Evolutionary conservation across 2,888 invertebrate species (phyloP).

Genomic region (Sarcophaga caerulescens): DNA sequence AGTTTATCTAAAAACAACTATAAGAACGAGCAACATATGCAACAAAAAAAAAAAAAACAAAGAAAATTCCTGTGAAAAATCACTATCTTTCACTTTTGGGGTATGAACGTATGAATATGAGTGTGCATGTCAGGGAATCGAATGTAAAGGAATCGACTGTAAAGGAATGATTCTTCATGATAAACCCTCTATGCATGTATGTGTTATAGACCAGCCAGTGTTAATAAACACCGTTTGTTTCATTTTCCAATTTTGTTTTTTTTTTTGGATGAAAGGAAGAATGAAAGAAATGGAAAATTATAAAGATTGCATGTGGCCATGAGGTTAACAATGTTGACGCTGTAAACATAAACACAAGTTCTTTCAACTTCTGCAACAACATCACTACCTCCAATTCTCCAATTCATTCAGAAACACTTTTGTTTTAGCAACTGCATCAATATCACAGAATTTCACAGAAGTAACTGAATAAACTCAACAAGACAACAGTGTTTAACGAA

Average conservation of each 20-base stretch:
- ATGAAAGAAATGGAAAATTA: neutral
- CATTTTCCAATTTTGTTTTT: no score
- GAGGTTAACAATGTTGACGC: slow-evolving; percentile 60
- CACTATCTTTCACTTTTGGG: no score
- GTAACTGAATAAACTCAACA: neutral
- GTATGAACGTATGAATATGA: no score
- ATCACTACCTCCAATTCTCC: no score
- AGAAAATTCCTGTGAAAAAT: no score
- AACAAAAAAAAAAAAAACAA: no score
- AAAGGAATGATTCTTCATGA: no score
- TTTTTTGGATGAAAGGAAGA: neutral
- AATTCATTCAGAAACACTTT: neutral
- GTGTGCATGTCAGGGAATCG: neutral
- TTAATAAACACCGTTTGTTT: no score
- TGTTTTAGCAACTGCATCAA: slow-evolving; percentile 14
- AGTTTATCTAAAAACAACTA: neutral
- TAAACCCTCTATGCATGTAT: no score
- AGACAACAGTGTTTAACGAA: neutral
- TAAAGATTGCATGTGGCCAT: slow-evolving; percentile 62
- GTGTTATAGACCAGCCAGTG: no score
- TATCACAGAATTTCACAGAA: neutral
- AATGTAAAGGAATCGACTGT: no score
- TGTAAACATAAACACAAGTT: slow-evolving; percentile 47
- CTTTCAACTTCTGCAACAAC: slow-evolving; percentile 11
- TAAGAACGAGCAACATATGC: neutral